phyloP scores from a whole-genome alignment of 2,113 vertebrate species.

The Clarias magur region DNA sequence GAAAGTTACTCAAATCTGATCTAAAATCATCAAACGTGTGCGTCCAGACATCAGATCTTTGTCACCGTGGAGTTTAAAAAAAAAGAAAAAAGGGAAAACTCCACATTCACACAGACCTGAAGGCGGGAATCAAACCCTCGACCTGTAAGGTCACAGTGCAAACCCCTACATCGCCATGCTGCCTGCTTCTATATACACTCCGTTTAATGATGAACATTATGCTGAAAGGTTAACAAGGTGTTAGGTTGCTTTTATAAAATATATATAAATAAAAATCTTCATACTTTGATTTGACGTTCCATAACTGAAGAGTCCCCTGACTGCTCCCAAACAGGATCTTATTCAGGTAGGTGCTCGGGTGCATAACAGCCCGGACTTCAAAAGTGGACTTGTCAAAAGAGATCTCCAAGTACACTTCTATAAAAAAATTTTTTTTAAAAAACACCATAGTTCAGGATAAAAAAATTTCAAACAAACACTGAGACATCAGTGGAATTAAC shows the following conservation, averaged over 20 bases:
- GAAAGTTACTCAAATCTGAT: no score
- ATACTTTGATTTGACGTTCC: slow-evolving; percentile 97
- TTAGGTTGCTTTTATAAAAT: neutral
- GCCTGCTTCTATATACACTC: neutral
- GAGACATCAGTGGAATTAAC: neutral
- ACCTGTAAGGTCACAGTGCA: no score
- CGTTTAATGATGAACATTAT: neutral
- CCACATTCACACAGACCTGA: no score
- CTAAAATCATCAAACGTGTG: no score
- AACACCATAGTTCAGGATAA: neutral
- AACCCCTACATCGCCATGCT: no score
- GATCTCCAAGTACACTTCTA: slow-evolving; percentile 87
- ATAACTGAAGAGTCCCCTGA: slow-evolving; percentile 91
- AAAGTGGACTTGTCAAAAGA: slow-evolving; percentile 85
- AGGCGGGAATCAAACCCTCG: no score
- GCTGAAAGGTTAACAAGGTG: neutral
- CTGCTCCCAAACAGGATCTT: slow-evolving; percentile 94
- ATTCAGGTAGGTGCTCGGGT: slow-evolving; percentile 96
- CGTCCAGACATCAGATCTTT: no score
- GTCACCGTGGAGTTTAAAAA: no score
- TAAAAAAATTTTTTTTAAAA: neutral
- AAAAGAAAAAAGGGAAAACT: no score
- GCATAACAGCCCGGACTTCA: slow-evolving; percentile 84
- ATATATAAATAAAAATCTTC: slow-evolving; percentile 32
- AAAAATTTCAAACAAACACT: neutral